These are phyloP conservation scores for Apodemus agrarius DNA, from an alignment of 2,797 vertebrate species.

Conservation along the genomic window DNA sequence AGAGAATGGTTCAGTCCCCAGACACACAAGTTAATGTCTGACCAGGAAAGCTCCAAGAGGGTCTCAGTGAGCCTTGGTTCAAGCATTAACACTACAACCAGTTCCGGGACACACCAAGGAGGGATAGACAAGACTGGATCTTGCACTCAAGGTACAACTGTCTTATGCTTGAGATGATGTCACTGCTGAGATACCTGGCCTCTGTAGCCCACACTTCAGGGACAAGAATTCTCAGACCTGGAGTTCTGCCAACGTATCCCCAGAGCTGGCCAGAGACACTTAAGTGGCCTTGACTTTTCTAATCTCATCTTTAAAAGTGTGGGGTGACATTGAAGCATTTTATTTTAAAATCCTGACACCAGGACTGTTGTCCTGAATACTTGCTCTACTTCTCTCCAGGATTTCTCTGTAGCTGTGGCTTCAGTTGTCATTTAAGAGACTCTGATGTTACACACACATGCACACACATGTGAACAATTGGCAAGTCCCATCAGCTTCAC, in stretches of 20 bases:
- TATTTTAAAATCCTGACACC: background rate
- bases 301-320: background rate
- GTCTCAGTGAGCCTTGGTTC: background rate
- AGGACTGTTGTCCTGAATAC: background rate
- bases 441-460: background rate
- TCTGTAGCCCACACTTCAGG: background rate
- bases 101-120: background rate
- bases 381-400: fast-evolving
- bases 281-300: background rate
- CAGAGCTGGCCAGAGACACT: fast-evolving
- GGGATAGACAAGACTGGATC: too few relatives aligned
- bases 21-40: background rate
- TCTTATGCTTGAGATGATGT: too few relatives aligned
- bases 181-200: background rate
- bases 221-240: fast-evolving
- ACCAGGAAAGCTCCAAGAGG: background rate
- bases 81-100: background rate
- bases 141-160: background rate
- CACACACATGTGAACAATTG: background rate
- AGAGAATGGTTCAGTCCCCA: too few relatives aligned
- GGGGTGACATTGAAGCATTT: background rate
- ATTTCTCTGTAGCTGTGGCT: background rate
- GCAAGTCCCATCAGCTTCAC: background rate
- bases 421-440: background rate
- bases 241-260: too few relatives aligned